Evolutionary conservation across 2,797 vertebrate species (phyloP).

Genomic region (Alfaro cultratus): DNA sequence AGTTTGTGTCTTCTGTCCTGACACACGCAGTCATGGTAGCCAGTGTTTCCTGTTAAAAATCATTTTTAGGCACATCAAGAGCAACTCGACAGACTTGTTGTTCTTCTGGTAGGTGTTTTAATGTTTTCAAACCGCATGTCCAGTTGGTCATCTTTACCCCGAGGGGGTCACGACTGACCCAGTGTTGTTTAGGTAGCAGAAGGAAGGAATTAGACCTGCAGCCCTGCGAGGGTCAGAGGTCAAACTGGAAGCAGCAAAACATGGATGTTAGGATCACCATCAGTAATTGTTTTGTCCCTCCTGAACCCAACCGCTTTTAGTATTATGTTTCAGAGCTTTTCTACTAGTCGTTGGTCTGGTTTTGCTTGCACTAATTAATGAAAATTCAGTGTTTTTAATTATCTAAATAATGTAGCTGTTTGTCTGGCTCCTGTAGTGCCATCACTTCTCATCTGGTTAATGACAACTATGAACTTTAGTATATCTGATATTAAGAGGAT

Average conservation of each 20-base stretch:
- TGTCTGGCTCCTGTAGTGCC: background rate
- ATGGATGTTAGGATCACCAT: background rate
- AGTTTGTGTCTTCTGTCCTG: background rate
- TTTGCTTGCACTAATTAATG: background rate
- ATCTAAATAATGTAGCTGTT: background rate
- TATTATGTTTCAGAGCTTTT: background rate
- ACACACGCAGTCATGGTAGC: background rate
- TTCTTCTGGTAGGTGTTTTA: background rate
- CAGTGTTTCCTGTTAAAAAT: background rate
- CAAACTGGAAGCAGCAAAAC: conserved; percentile 24
- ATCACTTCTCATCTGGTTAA: background rate
- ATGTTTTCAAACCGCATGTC: background rate
- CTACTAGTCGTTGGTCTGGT: background rate
- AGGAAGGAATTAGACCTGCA: conserved; percentile 21
- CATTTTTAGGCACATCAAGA: background rate
- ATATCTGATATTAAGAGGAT: background rate
- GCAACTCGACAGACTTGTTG: no score
- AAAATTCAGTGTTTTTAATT: background rate
- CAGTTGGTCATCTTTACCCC: conserved; percentile 4
- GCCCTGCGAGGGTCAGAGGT: conserved; percentile 25
- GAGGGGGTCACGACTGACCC: background rate
- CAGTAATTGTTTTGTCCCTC: background rate
- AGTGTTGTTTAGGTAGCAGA: conserved; percentile 36
- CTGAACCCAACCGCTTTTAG: background rate
- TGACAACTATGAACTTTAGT: background rate